phyloP scores from a whole-genome alignment of 2,113 vertebrate genomes.

The Coreoperca whiteheadi region DNA sequence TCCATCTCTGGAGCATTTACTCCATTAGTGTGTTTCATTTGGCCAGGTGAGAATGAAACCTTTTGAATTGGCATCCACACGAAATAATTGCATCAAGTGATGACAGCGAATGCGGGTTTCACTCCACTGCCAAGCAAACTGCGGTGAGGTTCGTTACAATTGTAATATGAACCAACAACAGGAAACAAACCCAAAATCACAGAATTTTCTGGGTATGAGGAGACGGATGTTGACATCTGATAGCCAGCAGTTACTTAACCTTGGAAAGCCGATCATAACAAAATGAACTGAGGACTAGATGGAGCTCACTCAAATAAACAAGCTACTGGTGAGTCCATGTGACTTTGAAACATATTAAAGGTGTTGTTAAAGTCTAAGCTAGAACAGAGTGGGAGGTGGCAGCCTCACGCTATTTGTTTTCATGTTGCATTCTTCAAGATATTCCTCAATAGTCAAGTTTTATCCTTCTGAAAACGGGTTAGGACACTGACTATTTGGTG shows the following conservation, averaged over 20 bases:
- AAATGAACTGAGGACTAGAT: slow-evolving; percentile 30
- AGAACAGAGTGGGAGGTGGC: not conserved
- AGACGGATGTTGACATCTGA: slow-evolving; percentile 57
- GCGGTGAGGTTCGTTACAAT: slow-evolving; percentile 32
- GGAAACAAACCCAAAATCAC: slow-evolving; percentile 36
- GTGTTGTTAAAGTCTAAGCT: not conserved
- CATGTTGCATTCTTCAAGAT: not conserved
- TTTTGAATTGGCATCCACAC: not conserved
- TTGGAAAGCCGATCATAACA: slow-evolving; percentile 44
- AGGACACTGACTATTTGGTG: slow-evolving; percentile 45
- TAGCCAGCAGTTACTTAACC: slow-evolving; percentile 45
- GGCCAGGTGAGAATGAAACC: slow-evolving; percentile 53
- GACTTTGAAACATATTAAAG: slow-evolving; percentile 5
- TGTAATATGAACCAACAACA: slow-evolving; percentile 47
- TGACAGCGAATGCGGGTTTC: slow-evolving; percentile 18
- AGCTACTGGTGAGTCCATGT: not conserved
- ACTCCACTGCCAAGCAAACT: slow-evolving; percentile 5
- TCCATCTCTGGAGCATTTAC: slow-evolving; percentile 13
- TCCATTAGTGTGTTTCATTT: slow-evolving; percentile 42
- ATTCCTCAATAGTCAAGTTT: slow-evolving; percentile 23
- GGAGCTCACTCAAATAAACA: slow-evolving; percentile 6
- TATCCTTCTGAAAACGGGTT: slow-evolving; percentile 34
- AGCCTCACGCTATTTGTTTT: not conserved
- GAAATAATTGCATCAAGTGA: slow-evolving; percentile 18
- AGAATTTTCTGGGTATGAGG: slow-evolving; percentile 31